Percentiles rank a stretch among this genome's conserved stretches.
Evolutionary conservation across 2,113 vertebrate genomes (phyloP).

Genomic region (Corythornis vintsioides): DNA sequence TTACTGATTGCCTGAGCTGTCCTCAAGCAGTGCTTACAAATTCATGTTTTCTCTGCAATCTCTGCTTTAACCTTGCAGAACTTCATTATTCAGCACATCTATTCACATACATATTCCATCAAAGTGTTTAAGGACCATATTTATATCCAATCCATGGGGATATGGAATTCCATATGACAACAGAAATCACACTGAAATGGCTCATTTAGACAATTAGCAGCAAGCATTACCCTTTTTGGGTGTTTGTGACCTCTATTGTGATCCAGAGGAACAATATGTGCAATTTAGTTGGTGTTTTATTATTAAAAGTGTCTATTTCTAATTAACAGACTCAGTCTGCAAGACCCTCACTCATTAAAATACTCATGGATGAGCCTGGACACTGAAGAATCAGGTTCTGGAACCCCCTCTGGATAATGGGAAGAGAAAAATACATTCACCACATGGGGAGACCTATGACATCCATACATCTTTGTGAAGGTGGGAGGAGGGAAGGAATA

Average conservation of each 20-base stretch:
- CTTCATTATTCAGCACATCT: neutral
- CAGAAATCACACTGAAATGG: neutral
- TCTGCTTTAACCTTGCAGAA: neutral
- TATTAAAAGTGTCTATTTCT: neutral
- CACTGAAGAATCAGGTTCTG: neutral
- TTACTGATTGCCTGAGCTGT: neutral
- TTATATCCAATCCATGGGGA: neutral
- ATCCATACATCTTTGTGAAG: neutral
- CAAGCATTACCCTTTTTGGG: neutral
- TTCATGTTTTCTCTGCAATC: neutral
- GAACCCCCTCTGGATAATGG: neutral
- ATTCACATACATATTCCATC: neutral
- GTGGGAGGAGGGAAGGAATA: neutral
- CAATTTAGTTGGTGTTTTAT: neutral
- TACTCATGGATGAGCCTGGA: neutral
- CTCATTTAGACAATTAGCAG: neutral
- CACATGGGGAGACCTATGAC: too few species aligned
- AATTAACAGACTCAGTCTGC: neutral
- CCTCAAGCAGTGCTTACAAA: neutral
- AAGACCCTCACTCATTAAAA: neutral
- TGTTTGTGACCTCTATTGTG: neutral
- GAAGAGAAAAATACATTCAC: neutral
- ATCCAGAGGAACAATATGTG: neutral
- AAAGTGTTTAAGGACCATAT: neutral
- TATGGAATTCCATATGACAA: neutral